Base-by-base conservation (phyloP, 2,113 vertebrate species). In the Gadus chalcogrammus region DNA sequence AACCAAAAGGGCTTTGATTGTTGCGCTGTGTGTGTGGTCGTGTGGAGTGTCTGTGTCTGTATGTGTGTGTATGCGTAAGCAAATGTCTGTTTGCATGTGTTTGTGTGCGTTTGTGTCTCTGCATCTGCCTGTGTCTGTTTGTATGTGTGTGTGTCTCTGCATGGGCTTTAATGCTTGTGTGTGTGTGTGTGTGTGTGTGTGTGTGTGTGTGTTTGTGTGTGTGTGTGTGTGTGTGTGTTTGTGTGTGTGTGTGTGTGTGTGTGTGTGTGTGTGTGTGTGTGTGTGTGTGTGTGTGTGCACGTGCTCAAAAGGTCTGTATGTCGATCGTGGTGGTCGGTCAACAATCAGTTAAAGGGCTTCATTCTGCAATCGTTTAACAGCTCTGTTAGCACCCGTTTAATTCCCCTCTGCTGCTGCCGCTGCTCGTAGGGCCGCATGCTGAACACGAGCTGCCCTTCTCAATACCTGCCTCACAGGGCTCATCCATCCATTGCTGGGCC, bases 141-240 rank as follows among this genome's bases (percentile, higher is more conserved):
- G 52, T 71, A 65, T n/a, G n/a, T n/a, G n/a, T n/a, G 52, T 73
- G 58, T 63, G 38, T 68, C 52, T 65, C 68, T 64, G 17, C 55
- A 63, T 61, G 55, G 71, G 62, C 53, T 18, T 63, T 53, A 60
- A 22, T 60, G 59, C 61, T 52, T 63, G 61, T 70, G 59, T 61
- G 69, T 15, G 28, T 61, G 7, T 70, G 68, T 61, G 68, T 62
- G 68, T 71, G 67, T 63, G 61, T 70, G 59, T 61, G 69, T 15
- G 28, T 61, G 22, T 70, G 68, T 61, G 68, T 62, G 68, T 71
- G 67, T 67, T 48, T 28, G 5, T 70, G n/a, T 65, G 42, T 61
- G 61, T 65, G 55, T 16, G 13, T 56, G 55, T 16, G 13, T 56
- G 55, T 56, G 55, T 56, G 2, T 56, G 13, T 56, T n/a, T 17